A percentile compares a stretch with the other conserved stretches of the same genome.
Conservation (phyloP, 2,888 invertebrate species). For the Phengaris arion region DNA sequence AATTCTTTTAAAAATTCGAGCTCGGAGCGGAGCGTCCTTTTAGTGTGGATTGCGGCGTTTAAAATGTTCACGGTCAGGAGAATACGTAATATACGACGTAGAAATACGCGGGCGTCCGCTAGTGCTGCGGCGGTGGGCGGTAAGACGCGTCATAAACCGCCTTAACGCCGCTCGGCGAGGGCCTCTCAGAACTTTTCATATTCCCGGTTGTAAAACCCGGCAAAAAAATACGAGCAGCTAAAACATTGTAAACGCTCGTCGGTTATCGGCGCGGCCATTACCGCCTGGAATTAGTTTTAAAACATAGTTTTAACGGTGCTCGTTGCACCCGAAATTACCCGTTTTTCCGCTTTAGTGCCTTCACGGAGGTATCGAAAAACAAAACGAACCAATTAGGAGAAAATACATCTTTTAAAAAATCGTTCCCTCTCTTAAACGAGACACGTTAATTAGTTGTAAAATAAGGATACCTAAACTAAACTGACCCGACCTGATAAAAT, state of each 20-base stretch:
- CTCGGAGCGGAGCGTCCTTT: slow-evolving; percentile 44
- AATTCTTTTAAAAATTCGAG: slow-evolving; percentile 39
- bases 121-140: slow-evolving; percentile 73
- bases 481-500: slow-evolving; percentile 6
- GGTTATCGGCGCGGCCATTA: slow-evolving; percentile 65
- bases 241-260: slow-evolving; percentile 77
- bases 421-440: not conserved
- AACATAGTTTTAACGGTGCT: slow-evolving; percentile 69
- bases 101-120: slow-evolving; percentile 65
- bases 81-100: slow-evolving; percentile 67
- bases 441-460: slow-evolving; percentile 2
- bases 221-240: slow-evolving; percentile 77
- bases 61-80: slow-evolving; percentile 77
- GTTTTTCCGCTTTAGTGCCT: slow-evolving; percentile 52
- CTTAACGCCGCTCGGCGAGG: slow-evolving; percentile 61
- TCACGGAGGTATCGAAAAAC: slow-evolving; percentile 48
- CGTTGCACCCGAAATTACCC: slow-evolving; percentile 62
- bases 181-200: slow-evolving; percentile 78
- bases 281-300: slow-evolving; percentile 70
- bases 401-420: slow-evolving; percentile 40
- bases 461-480: not conserved
- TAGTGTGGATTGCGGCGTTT: slow-evolving; percentile 65
- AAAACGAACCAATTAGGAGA: slow-evolving; percentile 50
- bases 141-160: slow-evolving; percentile 78
- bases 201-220: slow-evolving; percentile 74